Percentiles rank a stretch among this genome's conserved stretches.
Conservation (phyloP, 2,113 vertebrate species). For the Rhinopomastus cyanomelas region DNA sequence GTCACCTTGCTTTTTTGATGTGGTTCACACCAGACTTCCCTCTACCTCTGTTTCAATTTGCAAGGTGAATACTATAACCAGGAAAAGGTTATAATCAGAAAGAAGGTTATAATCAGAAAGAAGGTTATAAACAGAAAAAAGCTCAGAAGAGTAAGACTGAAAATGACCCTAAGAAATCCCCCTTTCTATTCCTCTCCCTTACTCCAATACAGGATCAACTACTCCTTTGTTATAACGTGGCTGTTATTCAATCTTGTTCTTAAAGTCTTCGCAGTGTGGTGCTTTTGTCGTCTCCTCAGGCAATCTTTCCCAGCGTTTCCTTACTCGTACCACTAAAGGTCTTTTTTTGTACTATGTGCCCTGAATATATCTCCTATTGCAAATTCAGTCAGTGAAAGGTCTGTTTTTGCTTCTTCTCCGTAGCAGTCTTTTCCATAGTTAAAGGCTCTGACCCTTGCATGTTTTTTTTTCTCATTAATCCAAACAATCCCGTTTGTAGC, state of each 20-base stretch:
- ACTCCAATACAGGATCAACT: not conserved
- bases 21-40: not conserved
- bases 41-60: not conserved
- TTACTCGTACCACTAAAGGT: not conserved
- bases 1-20: not conserved
- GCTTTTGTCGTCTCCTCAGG: slow-evolving; percentile 29
- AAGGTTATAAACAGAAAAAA: not conserved
- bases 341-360: not conserved
- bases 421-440: not conserved
- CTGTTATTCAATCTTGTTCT: slow-evolving; percentile 16
- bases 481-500: not conserved
- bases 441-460: not conserved
- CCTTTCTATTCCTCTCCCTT: not conserved
- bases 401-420: not conserved
- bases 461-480: not conserved
- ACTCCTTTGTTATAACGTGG: not conserved
- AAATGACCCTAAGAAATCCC: not conserved
- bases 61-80: not conserved
- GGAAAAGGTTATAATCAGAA: not conserved
- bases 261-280: slow-evolving; percentile 3
- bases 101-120: too few species aligned
- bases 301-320: slow-evolving; percentile 23
- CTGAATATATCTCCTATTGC: not conserved
- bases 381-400: not conserved
- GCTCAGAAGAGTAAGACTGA: not conserved